Percentiles rank a stretch among this genome's conserved stretches.
Evolutionary conservation across 2,888 invertebrate species (phyloP).

Genomic region (Leucophenga maculata): DNA sequence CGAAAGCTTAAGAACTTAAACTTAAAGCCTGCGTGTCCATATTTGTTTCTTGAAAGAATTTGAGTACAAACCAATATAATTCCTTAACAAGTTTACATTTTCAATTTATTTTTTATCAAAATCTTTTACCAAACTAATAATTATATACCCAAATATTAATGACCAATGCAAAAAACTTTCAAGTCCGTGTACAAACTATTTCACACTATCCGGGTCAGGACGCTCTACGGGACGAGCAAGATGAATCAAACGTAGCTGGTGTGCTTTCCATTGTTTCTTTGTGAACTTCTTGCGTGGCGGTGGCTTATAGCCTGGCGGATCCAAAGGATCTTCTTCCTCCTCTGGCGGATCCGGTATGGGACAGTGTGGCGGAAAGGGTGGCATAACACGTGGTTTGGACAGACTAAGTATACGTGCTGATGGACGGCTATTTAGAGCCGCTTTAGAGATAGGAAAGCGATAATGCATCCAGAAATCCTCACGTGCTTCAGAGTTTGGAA

Average conservation of each 20-base stretch:
- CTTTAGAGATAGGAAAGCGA: slow-evolving; percentile 57
- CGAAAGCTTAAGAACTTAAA: too few relatives aligned
- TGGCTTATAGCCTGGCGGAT: slow-evolving; percentile 37
- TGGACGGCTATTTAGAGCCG: slow-evolving; percentile 55
- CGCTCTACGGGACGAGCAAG: slow-evolving; percentile 57
- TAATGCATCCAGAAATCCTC: slow-evolving; percentile 58
- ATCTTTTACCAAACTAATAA: too few relatives aligned
- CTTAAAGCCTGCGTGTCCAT: too few relatives aligned
- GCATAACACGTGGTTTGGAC: slow-evolving; percentile 52
- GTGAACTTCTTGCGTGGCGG: slow-evolving; percentile 59
- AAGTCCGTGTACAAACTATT: too few relatives aligned
- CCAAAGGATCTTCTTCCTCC: slow-evolving; percentile 28
- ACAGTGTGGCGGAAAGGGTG: slow-evolving; percentile 62
- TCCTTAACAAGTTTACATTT: too few relatives aligned
- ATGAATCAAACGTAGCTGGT: slow-evolving; percentile 59
- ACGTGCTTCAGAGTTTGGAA: slow-evolving; percentile 59
- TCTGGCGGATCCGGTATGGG: slow-evolving; percentile 51
- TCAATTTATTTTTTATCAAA: slow-evolving; percentile 22
- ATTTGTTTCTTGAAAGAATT: too few relatives aligned
- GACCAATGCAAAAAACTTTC: too few relatives aligned
- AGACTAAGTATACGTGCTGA: slow-evolving; percentile 53
- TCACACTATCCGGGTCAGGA: slow-evolving; percentile 42
- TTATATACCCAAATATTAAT: too few relatives aligned
- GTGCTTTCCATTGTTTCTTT: slow-evolving; percentile 59
- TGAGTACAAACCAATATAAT: slow-evolving; percentile 49